Conservation (phyloP, 1,140 invertebrate species). For the Apocrypta bakeri region DNA sequence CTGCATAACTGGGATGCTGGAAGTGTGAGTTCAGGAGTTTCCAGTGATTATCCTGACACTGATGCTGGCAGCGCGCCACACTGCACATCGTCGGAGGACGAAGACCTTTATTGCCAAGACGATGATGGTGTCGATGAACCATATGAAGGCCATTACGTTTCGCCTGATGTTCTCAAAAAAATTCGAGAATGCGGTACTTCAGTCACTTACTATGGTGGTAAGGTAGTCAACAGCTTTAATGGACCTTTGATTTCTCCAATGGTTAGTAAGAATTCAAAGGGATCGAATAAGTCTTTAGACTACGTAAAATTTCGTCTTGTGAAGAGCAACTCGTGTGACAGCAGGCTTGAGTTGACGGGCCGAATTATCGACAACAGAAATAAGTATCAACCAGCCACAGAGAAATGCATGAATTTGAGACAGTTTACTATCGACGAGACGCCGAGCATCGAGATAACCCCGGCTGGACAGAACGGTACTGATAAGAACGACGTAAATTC, state of each 20-base stretch:
- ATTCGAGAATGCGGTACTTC: slow-evolving; percentile 90
- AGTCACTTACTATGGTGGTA: slow-evolving; percentile 90
- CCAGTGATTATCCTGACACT: slow-evolving; percentile 74
- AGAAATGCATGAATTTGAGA: slow-evolving; percentile 56
- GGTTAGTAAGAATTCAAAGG: slow-evolving; percentile 78
- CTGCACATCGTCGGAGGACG: slow-evolving; percentile 69
- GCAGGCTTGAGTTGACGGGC: slow-evolving; percentile 85
- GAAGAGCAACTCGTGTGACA: slow-evolving; percentile 90
- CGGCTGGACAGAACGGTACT: slow-evolving; percentile 53
- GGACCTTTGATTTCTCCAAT: slow-evolving; percentile 79
- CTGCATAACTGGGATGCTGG: slow-evolving; percentile 72
- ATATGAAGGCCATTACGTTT: slow-evolving; percentile 78
- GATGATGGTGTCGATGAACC: slow-evolving; percentile 58
- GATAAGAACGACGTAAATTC: slow-evolving; percentile 55
- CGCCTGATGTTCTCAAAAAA: slow-evolving; percentile 87
- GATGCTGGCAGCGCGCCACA: slow-evolving; percentile 70
- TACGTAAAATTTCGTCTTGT: slow-evolving; percentile 84
- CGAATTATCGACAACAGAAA: slow-evolving; percentile 66
- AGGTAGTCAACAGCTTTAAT: slow-evolving; percentile 82
- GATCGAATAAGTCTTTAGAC: slow-evolving; percentile 74
- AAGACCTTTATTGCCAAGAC: slow-evolving; percentile 61
- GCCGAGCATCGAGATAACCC: slow-evolving; percentile 68
- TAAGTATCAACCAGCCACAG: slow-evolving; percentile 44
- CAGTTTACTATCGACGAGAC: slow-evolving; percentile 67
- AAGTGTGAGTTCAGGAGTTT: slow-evolving; percentile 75